Evolutionary conservation across 2,888 invertebrate genomes (phyloP), one percentile per base, ranked within the genome.

Genomic region (Allophyes oxyacanthae): DNA sequence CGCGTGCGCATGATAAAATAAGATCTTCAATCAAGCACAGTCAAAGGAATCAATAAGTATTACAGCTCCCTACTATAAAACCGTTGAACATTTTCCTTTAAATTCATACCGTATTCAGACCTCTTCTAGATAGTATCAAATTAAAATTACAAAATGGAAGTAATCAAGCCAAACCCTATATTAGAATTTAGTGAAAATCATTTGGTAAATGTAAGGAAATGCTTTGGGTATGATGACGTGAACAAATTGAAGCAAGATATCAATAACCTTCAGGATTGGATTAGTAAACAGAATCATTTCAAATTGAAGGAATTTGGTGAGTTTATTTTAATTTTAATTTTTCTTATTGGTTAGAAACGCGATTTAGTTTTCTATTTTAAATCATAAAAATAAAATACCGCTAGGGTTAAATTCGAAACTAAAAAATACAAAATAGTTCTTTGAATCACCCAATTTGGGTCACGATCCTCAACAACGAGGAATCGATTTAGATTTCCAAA

Each of bases 251-350:
- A 61, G 4, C 78, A 80, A 33, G 76, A 80, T 4, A 56, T 82
- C 0, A 64, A 72, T 36, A 37, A 72, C 0, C 56, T 82, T n/a
- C 53, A 70, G 9, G 62, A 71, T 8, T 82, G 82, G 82, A 72
- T 81, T 6, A 33, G 46, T n/a, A 72, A 70, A 6, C 78, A 78
- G 30, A 59, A 60, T 8, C 79, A 78, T 64, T 80, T 79, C 32
- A 63, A 48, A 0, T 41, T 69, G 1, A 75, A 73, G 13, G 57
- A 79, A 5, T 80, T 77, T 45, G 68, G 74, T 74, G 25, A 49
- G 79, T 55, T 10, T 11, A 0, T 14, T 25, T 32, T 10, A 25
- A 8, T 3, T 4, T 0, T 0, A 30, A 26, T 37, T 8, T 11
- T 20, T 1, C 5, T 9, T 25, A 10, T 13, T n/a, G 6, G 14